Evolutionary conservation across 1,140 invertebrate species (phyloP).

Genomic region (Aphis craccivora): DNA sequence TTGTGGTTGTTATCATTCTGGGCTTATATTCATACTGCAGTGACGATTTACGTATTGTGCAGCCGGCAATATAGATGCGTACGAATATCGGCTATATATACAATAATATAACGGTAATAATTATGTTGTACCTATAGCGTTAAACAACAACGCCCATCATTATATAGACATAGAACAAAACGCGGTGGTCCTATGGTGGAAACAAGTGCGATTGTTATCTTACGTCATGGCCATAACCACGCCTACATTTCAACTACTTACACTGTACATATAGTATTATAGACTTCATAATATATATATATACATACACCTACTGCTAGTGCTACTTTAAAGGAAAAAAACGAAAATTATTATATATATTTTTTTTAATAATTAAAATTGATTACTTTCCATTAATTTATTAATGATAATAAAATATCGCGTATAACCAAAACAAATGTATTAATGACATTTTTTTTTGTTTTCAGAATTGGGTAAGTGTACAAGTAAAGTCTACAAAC

Average conservation of each 20-base stretch:
- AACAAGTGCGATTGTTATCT: constrained; percentile 53
- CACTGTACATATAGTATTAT: neutral
- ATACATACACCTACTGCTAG: neutral
- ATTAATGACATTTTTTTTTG: constrained; percentile 6
- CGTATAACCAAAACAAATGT: neutral
- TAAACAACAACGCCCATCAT: constrained; percentile 53
- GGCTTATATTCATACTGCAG: too few relatives aligned
- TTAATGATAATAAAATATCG: neutral
- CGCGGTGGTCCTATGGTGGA: constrained; percentile 38
- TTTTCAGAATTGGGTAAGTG: constrained; percentile 52
- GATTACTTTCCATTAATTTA: constrained; percentile 16
- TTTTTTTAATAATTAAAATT: constrained; percentile 34
- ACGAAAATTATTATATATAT: neutral
- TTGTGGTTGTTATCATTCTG: neutral
- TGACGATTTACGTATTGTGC: neutral
- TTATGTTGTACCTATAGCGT: constrained; percentile 32
- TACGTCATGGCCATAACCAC: constrained; percentile 33
- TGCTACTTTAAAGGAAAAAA: constrained; percentile 27
- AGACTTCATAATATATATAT: neutral
- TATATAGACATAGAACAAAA: constrained; percentile 28
- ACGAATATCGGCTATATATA: constrained; percentile 9
- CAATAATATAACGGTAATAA: constrained; percentile 47
- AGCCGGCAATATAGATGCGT: neutral
- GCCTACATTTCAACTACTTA: constrained; percentile 49
- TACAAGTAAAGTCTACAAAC: neutral